A percentile compares a stretch with the other conserved stretches of the same genome.
phyloP scores from a whole-genome alignment of 2,113 vertebrate species.

The Callionymus lyra region DNA sequence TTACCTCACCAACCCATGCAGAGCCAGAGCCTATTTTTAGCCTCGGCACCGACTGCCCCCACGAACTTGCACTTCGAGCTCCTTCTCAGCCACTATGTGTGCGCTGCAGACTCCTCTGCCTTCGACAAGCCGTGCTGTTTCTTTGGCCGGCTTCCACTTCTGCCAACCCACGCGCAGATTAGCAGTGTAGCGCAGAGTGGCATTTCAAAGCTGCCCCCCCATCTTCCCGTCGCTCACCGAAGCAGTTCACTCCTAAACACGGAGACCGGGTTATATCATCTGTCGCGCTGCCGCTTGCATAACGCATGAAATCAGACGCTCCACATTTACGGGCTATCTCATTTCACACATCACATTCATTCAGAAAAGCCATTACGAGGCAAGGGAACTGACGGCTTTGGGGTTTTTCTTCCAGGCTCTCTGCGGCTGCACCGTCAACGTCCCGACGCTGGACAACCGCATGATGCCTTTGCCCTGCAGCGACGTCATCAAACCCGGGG shows the following conservation, averaged over 20 bases:
- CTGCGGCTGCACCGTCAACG: constrained; percentile 93
- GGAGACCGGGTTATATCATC: constrained; percentile 35
- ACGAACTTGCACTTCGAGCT: constrained; percentile 37
- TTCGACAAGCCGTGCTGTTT: constrained; percentile 11
- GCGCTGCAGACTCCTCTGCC: constrained; percentile 44
- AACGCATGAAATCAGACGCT: constrained; percentile 23
- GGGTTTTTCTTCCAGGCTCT: constrained; percentile 73
- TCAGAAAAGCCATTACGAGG: constrained; percentile 20
- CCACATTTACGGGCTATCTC: constrained; percentile 39
- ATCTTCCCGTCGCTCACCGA: constrained; percentile 26
- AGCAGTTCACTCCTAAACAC: constrained; percentile 47
- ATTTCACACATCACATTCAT: constrained; percentile 21
- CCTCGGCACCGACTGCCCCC: constrained; percentile 35
- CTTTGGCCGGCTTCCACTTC: constrained; percentile 36
- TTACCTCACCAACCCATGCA: constrained; percentile 64
- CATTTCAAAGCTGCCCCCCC: constrained; percentile 46
- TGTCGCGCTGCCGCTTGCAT: constrained; percentile 36
- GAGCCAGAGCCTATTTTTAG: constrained; percentile 67
- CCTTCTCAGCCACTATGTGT: constrained; percentile 22
- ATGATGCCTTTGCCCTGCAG: constrained; percentile 91
- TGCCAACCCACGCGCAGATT: constrained; percentile 51
- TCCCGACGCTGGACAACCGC: constrained; percentile 90
- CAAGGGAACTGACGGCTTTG: constrained; percentile 14
- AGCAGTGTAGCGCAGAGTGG: constrained; percentile 36
- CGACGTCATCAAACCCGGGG: constrained; percentile 88